phyloP scores from a whole-genome alignment of 2,888 invertebrate species.

The Parochlus steinenii region DNA sequence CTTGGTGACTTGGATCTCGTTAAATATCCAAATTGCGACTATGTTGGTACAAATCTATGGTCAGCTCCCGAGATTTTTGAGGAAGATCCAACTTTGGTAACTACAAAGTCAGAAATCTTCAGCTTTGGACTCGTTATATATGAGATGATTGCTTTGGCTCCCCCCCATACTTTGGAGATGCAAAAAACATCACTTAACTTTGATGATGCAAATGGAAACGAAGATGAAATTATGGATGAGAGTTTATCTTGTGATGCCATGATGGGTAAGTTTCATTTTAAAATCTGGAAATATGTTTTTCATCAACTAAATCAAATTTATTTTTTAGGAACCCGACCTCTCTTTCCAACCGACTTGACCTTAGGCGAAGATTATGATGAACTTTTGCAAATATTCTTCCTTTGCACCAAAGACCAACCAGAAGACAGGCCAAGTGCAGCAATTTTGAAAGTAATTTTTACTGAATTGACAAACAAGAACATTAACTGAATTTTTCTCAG shows the following conservation, averaged over 20 bases:
- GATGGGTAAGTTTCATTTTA: constrained; percentile 5
- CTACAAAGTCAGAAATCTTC: constrained; percentile 62
- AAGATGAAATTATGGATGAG: constrained; percentile 12
- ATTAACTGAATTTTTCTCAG: too few species aligned
- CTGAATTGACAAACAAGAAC: constrained; percentile 2
- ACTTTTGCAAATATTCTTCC: constrained; percentile 50
- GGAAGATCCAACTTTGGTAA: constrained; percentile 38
- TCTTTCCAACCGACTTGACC: constrained; percentile 43
- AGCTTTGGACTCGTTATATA: constrained; percentile 61
- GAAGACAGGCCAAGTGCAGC: constrained; percentile 42
- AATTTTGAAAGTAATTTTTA: constrained; percentile 24
- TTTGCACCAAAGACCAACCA: constrained; percentile 47
- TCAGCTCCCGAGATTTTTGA: constrained; percentile 58
- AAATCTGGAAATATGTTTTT: background rate
- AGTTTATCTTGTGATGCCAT: constrained; percentile 10
- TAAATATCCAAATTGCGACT: constrained; percentile 35
- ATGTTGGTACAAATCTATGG: constrained; percentile 60
- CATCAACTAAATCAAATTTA: too few species aligned
- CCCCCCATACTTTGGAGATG: constrained; percentile 40
- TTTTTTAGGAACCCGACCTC: constrained; percentile 48
- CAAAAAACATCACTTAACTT: constrained; percentile 16
- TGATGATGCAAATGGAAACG: constrained; percentile 20
- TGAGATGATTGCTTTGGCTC: constrained; percentile 61
- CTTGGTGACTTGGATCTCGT: constrained; percentile 42
- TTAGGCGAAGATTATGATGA: constrained; percentile 40